Evolutionary conservation across 2,888 invertebrate genomes (phyloP), one percentile per base, ranked within the genome.

Genomic region (Smittia aterrima): DNA sequence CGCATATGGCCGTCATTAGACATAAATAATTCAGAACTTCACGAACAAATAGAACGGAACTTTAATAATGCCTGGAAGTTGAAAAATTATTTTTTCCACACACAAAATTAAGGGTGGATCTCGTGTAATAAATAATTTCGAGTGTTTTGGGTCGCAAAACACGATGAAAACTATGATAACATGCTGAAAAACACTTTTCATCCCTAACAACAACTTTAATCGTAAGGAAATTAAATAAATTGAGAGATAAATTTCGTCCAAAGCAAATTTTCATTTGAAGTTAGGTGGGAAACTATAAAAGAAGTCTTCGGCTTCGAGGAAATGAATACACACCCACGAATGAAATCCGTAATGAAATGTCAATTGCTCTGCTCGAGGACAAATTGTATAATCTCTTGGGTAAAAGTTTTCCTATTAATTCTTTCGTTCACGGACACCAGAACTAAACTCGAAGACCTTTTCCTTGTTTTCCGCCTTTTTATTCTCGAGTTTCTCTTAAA

Each of bases 1-100:
- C 70, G 24, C 70, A 71, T 71, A 71, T 71, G 70, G 53, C 53
- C 70, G 25, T 27, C 54, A 54, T 53, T 54, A 54, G 58, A 58
- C 58, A 71, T 71, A 40, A 71, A 71, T 71, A 54, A 71, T 71
- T n/a, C 18, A 71, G 2, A 47, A 47, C 2, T 47, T 47, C 16
- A 47, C 16, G 47, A 47, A 47, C 58, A 58, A 7, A 58, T 58
- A 22, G 58, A 18, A 58, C 58, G n/a, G 47, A 58, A 58, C 58
- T 58, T 58, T 58, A 58, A 58, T 58, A 58, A 58, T 7, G 58
- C n/a, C n/a, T 22, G 20, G 13, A 4, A 20, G 11, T 58, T 58
- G 58, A 58, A 18, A 47, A 47, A 16, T 47, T 58, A 58, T 58
- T 22, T 58, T n/a, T 58, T 58, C 47, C 47, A 58, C 7, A 58